Evolutionary conservation across 2,888 invertebrate species (phyloP), one percentile per base, ranked within the genome.

Genomic region (Eledone cirrhosa): DNA sequence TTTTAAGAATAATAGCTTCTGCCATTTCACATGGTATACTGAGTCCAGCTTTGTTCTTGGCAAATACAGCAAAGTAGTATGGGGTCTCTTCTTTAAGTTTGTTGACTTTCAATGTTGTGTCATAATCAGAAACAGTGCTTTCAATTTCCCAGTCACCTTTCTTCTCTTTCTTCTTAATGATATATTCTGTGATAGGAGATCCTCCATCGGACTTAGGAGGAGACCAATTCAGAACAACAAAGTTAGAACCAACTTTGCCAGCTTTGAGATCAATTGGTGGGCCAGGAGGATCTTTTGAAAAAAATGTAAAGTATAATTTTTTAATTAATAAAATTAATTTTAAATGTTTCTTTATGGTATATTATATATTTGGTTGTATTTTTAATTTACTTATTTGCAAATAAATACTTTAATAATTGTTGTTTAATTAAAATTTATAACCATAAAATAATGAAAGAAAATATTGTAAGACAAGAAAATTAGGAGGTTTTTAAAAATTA

Each of bases 11-110:
- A 19, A 81, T 69, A 47, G 80, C 65, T 1, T 77, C 67, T 47
- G 76, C 65, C 33, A 78, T 80, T 31, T 78, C 80, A 33, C 48
- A 78, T 48, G 78, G 63, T 31, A 33, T 69, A 72, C 80, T 77
- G 72, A 76, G 69, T 5, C 96, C 97, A 78, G 95, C 93, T 22
- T 95, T 94, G 91, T 97, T 97, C 84, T 94, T 94, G 0, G 96
- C 96, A 86, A 94, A 93, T 27, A 97, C 93, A 82, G 96, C 93
- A 93, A 97, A 96, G 92, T 94, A 93, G 88, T 97, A 97, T 86
- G 95, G 84, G 8, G 83, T 84, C 69, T 87, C 87, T 13, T 86
- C 85, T 76, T 84, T 82, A 41, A 90, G 84, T 8, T 79, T 81
- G 16, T 67, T 67, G 59, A 86, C 81, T 13, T 81, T 84, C 81